These are phyloP conservation scores for Philereme vetulata DNA, from an alignment of 2,888 invertebrate species.

Conservation along the genomic window DNA sequence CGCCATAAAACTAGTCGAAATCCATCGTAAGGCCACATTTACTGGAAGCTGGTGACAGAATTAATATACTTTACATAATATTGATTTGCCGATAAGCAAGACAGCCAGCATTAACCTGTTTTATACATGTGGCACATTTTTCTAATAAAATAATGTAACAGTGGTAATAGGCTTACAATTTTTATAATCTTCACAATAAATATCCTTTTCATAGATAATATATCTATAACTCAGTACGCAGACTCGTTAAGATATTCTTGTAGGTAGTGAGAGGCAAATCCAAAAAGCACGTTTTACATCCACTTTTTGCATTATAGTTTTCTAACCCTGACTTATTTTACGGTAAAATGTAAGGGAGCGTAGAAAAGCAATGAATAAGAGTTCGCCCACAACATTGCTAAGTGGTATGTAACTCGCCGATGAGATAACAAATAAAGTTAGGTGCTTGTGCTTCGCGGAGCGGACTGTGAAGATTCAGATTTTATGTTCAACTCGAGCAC, in stretches of 20 bases:
- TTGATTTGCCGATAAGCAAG: too few relatives aligned
- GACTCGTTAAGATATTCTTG: too few relatives aligned
- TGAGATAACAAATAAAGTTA: conserved; percentile 31
- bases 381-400: conserved; percentile 26
- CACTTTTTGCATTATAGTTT: conserved; percentile 21
- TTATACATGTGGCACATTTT: too few relatives aligned
- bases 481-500: not conserved
- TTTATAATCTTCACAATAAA: too few relatives aligned
- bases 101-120: too few relatives aligned
- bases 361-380: conserved; percentile 25
- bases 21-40: conserved; percentile 30
- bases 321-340: conserved; percentile 35
- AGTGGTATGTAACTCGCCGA: conserved; percentile 27
- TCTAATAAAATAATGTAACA: too few relatives aligned
- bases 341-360: conserved; percentile 30
- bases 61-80: too few relatives aligned
- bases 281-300: too few relatives aligned
- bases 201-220: too few relatives aligned
- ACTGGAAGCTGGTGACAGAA: conserved; percentile 3
- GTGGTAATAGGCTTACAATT: too few relatives aligned
- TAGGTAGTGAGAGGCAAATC: too few relatives aligned
- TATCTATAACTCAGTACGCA: too few relatives aligned
- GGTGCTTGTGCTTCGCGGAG: conserved; percentile 6
- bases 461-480: conserved; percentile 7
- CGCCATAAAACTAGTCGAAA: conserved; percentile 39